These are phyloP conservation scores for Drosophila mauritiana DNA, from an alignment of 1,140 invertebrate species.

Conservation along the genomic window DNA sequence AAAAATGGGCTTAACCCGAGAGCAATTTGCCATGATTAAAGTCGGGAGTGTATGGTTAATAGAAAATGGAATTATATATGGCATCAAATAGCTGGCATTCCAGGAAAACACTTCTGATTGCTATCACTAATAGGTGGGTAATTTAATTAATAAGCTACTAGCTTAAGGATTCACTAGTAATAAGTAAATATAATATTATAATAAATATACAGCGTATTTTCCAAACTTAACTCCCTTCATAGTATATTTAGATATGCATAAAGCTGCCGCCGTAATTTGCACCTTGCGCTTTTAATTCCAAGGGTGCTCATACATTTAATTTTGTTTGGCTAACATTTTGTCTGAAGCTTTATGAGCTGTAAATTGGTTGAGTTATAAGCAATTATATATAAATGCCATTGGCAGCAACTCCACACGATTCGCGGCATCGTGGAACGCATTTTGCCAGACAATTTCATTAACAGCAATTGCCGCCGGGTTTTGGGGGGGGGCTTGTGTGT, in stretches of 20 bases:
- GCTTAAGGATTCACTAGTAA: not conserved
- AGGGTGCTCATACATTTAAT: constrained; percentile 48
- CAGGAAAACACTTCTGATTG: constrained; percentile 24
- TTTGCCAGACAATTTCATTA: constrained; percentile 75
- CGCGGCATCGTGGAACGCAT: constrained; percentile 51
- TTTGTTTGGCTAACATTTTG: constrained; percentile 46
- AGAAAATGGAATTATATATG: constrained; percentile 32
- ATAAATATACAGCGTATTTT: not conserved
- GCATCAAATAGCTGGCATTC: constrained; percentile 13
- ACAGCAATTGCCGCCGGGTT: constrained; percentile 59
- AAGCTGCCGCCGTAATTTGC: not conserved
- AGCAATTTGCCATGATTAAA: constrained; percentile 35
- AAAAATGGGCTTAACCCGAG: not conserved
- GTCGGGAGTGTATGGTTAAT: constrained; percentile 15
- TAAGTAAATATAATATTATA: not conserved
- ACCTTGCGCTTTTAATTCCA: constrained; percentile 16
- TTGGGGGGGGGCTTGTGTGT: not conserved
- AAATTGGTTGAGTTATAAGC: constrained; percentile 74
- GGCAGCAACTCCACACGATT: constrained; percentile 52
- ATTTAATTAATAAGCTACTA: constrained; percentile 29
- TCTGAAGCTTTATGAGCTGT: constrained; percentile 61
- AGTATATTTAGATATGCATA: not conserved
- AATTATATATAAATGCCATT: constrained; percentile 74
- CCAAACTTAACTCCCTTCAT: too few species aligned
- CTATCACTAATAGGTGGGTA: not conserved